A percentile compares a stretch with the other conserved stretches of the same genome.
phyloP scores from a whole-genome alignment of 2,888 invertebrate genomes.

The Andrena chrysosceles region DNA sequence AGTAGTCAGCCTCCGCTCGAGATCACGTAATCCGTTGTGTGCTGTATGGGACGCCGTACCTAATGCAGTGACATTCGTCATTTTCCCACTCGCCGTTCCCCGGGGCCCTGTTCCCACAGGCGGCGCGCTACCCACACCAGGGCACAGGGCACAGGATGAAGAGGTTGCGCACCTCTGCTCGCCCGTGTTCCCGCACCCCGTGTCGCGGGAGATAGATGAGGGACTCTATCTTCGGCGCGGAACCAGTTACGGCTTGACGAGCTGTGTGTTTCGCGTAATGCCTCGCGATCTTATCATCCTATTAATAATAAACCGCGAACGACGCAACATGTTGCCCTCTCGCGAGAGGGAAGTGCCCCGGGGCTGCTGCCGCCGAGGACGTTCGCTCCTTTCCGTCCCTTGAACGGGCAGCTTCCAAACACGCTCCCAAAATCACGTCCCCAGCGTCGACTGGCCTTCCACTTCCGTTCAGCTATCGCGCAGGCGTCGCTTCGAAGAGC shows the following conservation, averaged over 20 bases:
- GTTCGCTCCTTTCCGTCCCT: conserved; percentile 11
- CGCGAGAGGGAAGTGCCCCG: conserved; percentile 47
- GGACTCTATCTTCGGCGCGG: conserved; percentile 70
- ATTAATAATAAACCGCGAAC: conserved; percentile 77
- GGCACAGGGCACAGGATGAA: conserved; percentile 20
- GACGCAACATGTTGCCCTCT: conserved; percentile 53
- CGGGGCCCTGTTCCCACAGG: conserved; percentile 52
- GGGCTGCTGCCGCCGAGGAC: conserved; percentile 4
- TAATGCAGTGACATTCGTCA: conserved; percentile 69
- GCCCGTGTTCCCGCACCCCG: conserved; percentile 63
- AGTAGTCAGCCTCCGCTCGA: conserved; percentile 35
- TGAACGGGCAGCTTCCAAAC: conserved; percentile 11
- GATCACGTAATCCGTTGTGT: conserved; percentile 58
- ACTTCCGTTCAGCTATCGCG: background rate
- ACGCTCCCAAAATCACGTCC: conserved; percentile 39
- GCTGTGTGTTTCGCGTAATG: conserved; percentile 76
- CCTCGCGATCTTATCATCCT: conserved; percentile 75
- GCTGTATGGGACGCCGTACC: conserved; percentile 47
- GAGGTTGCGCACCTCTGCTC: conserved; percentile 57
- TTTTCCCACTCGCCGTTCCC: conserved; percentile 69
- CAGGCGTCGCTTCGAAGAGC: too few species aligned
- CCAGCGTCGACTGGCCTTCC: background rate
- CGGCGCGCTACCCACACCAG: conserved; percentile 36
- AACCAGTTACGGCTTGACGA: conserved; percentile 75
- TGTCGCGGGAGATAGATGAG: conserved; percentile 75